These are phyloP conservation scores for Onychorhynchus coronatus DNA, from an alignment of 2,113 vertebrate species.

Conservation along the genomic window DNA sequence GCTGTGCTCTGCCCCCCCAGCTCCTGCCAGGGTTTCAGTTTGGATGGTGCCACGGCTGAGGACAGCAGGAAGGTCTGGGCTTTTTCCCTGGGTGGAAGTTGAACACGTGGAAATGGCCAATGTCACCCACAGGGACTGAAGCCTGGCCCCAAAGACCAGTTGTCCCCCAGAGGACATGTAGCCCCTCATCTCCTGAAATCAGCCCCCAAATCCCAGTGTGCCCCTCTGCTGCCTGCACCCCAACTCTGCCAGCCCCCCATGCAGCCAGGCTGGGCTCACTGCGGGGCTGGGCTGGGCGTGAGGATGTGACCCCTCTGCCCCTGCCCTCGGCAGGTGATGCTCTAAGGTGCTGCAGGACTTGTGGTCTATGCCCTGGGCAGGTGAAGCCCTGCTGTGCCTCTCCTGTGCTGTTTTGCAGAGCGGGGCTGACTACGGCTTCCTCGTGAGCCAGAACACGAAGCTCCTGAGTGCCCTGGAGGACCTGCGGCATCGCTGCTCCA, in stretches of 20 bases:
- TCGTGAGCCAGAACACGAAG: slow-evolving; percentile 86
- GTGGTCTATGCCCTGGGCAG: background rate
- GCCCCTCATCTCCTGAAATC: background rate
- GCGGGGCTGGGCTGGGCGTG: fast-evolving
- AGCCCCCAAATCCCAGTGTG: background rate
- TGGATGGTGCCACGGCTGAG: background rate
- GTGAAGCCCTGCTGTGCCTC: background rate
- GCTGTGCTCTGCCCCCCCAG: background rate
- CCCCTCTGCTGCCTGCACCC: background rate
- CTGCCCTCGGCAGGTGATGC: background rate
- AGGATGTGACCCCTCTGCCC: background rate
- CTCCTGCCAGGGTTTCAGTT: background rate
- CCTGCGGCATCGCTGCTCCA: slow-evolving; percentile 85
- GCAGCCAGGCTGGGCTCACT: background rate
- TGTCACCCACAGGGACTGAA: background rate
- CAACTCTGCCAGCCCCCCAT: background rate
- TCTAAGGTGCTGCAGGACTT: background rate
- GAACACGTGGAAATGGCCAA: background rate
- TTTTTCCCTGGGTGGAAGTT: background rate
- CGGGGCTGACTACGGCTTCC: slow-evolving; percentile 78
- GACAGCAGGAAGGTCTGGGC: background rate
- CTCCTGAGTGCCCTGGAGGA: slow-evolving; percentile 85
- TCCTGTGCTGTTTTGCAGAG: slow-evolving; percentile 75
- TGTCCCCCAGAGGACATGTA: background rate
- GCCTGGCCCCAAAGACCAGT: background rate